Evolutionary conservation across 2,888 invertebrate genomes (phyloP), one percentile per base, ranked within the genome.

Genomic region (Elaeidobius kamerunicus): DNA sequence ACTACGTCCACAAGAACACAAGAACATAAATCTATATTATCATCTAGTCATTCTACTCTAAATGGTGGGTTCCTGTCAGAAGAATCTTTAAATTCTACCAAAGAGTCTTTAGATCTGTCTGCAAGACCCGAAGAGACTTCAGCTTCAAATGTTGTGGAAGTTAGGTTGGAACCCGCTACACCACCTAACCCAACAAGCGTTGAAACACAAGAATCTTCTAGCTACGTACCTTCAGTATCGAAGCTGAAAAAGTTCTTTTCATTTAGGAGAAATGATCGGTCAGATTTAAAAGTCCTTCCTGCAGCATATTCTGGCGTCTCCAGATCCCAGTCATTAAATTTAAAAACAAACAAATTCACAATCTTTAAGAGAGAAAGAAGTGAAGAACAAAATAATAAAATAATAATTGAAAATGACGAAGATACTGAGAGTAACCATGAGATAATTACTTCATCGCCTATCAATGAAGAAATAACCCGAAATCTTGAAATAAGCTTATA

Each of bases 211-310:
- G 16, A 14, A 7, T 35, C 41, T 1, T 14, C 35, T 11, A 20
- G 42, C 3, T 11, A 16, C n/a, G n/a, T 46, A 14, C 42, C 52
- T 14, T 48, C 55, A 11, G 56, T 56, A 2, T 56, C 56, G 1
- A 56, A 27, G 9, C 49, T 52, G 3, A 44, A 44, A 16, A 30
- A 48, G 39, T 56, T 56, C 18, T 56, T 56, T 32, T 56, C 56
- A 15, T 56, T 56, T 40, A 48, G 43, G 19, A 38, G 28, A 30
- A 49, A 56, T 41, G 30, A 49, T 1, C 41, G 42, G n/a, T 38
- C 36, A 2, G 20, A 39, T 28, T 4, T 49, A 11, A 17, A 19
- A 14, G 42, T 52, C 4, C 39, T 35, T n/a, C 16, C 55, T 9
- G 32, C 52, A 5, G 17, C 56, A 6, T 48, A 56, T 35, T 52